Conservation (phyloP, 64 coral and sea anemone genomes). For the Exaiptasia diaphana region DNA sequence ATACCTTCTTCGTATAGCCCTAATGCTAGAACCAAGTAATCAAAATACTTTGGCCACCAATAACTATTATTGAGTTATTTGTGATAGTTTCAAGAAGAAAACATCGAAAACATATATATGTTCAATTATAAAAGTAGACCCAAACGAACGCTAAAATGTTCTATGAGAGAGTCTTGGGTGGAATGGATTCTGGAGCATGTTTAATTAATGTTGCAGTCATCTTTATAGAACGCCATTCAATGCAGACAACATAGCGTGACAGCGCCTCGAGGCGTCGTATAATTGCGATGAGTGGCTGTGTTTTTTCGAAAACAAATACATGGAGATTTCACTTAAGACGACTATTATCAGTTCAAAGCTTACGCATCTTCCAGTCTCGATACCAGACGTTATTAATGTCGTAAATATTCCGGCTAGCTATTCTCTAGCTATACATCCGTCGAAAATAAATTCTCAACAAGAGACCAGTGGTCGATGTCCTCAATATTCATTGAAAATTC, state of each 20-base stretch:
- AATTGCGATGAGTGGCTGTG: not conserved
- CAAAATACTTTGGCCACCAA: too few species aligned
- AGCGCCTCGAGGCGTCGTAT: not conserved
- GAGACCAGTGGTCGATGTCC: not conserved
- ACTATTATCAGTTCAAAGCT: not conserved
- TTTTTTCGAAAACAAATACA: not conserved
- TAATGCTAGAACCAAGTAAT: too few species aligned
- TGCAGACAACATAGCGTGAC: not conserved
- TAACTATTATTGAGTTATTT: too few species aligned
- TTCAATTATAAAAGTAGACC: too few species aligned
- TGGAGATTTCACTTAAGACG: not conserved
- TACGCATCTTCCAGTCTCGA: too few species aligned
- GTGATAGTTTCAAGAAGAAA: too few species aligned
- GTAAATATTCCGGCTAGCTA: too few species aligned
- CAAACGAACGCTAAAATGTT: too few species aligned
- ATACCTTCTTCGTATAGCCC: slow-evolving; percentile 2
- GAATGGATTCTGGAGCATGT: too few species aligned
- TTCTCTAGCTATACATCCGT: slow-evolving; percentile 23
- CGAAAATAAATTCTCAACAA: not conserved
- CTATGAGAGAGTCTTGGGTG: too few species aligned
- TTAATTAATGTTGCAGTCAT: not conserved
- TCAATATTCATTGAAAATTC: not conserved
- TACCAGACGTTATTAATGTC: too few species aligned
- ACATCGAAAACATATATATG: too few species aligned
- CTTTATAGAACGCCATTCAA: not conserved